phyloP scores from a whole-genome alignment of 2,797 vertebrate genomes.

The Muscicapa comitata region DNA sequence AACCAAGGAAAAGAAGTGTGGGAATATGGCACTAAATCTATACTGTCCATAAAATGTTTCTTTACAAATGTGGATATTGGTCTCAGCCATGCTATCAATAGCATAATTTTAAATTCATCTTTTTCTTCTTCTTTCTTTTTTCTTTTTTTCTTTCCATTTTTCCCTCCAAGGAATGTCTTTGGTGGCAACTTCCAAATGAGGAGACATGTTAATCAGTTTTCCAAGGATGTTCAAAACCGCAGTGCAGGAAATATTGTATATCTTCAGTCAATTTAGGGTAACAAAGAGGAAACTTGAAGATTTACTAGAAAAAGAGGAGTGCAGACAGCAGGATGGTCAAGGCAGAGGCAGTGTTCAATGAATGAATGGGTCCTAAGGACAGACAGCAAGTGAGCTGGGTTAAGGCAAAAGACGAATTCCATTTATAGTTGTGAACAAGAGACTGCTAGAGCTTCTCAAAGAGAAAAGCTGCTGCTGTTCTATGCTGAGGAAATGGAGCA shows the following conservation, averaged over 20 bases:
- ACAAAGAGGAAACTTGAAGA: not conserved
- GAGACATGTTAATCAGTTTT: not conserved
- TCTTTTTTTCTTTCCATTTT: not conserved
- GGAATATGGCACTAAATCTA: not conserved
- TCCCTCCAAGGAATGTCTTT: not conserved
- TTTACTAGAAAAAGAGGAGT: not conserved
- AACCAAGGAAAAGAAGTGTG: not conserved
- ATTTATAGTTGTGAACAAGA: not conserved
- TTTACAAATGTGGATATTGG: not conserved
- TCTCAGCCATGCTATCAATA: not conserved
- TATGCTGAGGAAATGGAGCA: not conserved
- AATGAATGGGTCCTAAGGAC: not conserved
- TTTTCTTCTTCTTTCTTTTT: not conserved
- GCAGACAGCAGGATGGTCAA: not conserved
- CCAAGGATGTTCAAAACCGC: not conserved
- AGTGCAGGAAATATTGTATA: not conserved
- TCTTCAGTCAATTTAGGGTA: not conserved
- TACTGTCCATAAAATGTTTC: not conserved
- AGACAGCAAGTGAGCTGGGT: not conserved
- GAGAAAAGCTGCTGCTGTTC: not conserved
- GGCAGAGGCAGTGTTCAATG: not conserved
- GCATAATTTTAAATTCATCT: not conserved
- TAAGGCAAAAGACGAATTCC: not conserved
- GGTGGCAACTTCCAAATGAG: not conserved
- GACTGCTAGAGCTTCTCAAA: not conserved